A percentile compares a stretch with the other conserved stretches of the same genome.
Evolutionary conservation across 2,113 vertebrate genomes (phyloP).

Genomic region (Halichoerus grypus): DNA sequence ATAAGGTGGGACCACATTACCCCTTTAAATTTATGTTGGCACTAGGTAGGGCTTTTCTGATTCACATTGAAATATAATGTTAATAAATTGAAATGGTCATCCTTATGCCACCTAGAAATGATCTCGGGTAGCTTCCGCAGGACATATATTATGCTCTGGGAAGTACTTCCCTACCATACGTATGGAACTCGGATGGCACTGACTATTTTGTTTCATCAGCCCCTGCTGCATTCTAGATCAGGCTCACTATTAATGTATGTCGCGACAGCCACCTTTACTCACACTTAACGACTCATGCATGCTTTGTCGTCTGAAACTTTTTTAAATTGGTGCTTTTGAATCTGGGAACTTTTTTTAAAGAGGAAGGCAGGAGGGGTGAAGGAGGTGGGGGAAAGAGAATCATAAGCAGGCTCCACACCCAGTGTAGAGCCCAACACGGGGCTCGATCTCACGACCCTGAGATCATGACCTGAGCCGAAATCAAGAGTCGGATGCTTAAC

Average conservation of each 20-base stretch:
- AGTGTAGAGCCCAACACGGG: neutral
- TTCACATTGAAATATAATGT: neutral
- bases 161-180: neutral
- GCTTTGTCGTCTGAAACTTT: neutral
- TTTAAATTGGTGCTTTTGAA: neutral
- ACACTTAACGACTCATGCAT: neutral
- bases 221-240: too few relatives aligned
- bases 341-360: neutral
- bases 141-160: neutral
- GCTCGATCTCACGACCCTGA: neutral
- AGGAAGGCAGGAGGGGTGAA: neutral
- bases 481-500: neutral
- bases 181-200: neutral
- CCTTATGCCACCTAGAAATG: neutral
- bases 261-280: neutral
- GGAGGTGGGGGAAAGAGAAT: neutral
- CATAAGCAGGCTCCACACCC: neutral
- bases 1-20: too few relatives aligned
- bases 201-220: neutral
- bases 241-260: neutral
- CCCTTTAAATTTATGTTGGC: neutral
- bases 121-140: too few relatives aligned
- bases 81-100: neutral
- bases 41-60: neutral
- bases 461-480: neutral